These are phyloP conservation scores for Pseudoatta argentina DNA, from an alignment of 1,140 invertebrate species.

Conservation along the genomic window DNA sequence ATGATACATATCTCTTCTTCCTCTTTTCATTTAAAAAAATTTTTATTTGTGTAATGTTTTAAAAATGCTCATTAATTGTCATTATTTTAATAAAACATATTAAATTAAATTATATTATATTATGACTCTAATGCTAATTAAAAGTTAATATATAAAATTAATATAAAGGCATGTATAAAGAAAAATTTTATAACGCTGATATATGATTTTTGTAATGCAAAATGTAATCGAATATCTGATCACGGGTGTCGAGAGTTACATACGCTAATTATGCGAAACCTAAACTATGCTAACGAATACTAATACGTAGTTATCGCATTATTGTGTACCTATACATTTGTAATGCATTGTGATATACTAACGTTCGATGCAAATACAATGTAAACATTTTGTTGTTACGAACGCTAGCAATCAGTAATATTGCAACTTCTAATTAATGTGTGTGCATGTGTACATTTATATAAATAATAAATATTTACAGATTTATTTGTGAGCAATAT, in stretches of 20 bases:
- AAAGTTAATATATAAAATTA: not conserved
- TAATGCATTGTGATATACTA: constrained; percentile 20
- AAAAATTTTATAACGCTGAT: not conserved
- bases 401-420: constrained; percentile 28
- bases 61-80: not conserved
- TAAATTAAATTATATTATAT: not conserved
- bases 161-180: not conserved
- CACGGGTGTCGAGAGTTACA: not conserved
- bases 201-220: not conserved
- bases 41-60: not conserved
- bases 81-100: not conserved
- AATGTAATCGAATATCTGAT: not conserved
- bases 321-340: not conserved
- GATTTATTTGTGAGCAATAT: constrained; percentile 11
- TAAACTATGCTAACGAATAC: constrained; percentile 30
- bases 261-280: constrained; percentile 1
- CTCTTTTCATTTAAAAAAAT: not conserved
- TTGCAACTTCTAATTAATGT: constrained; percentile 21
- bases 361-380: not conserved
- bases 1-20: not conserved
- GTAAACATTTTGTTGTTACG: constrained; percentile 39
- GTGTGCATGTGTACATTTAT: constrained; percentile 1
- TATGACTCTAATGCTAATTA: not conserved
- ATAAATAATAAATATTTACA: constrained; percentile 19
- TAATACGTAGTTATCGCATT: constrained; percentile 19